Percentiles rank a stretch among this genome's conserved stretches.
Conservation (phyloP, 2,797 vertebrate genomes). For the Danio kyathit region DNA sequence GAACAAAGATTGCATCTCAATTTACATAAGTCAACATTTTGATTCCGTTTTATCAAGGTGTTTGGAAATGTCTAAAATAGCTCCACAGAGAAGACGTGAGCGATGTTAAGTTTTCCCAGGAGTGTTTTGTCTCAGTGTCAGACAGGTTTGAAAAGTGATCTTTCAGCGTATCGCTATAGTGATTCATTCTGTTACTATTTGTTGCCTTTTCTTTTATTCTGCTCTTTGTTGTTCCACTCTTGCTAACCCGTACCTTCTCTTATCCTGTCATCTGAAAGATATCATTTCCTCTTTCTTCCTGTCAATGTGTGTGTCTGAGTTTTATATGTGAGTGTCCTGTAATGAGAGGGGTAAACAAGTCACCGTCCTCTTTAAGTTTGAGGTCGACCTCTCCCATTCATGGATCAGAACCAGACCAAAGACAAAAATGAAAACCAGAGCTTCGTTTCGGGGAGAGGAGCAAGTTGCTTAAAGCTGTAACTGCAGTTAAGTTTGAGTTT, state of each 20-base stretch:
- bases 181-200: conserved; percentile 58
- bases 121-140: conserved; percentile 69
- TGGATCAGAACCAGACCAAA: neutral
- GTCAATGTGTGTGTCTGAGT: conserved; percentile 9
- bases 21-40: neutral
- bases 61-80: neutral
- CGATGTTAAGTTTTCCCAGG: neutral
- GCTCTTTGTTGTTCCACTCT: conserved; percentile 24
- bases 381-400: neutral
- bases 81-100: neutral
- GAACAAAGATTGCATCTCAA: neutral
- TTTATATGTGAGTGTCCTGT: conserved; percentile 7
- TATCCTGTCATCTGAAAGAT: conserved; percentile 23
- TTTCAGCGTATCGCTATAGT: conserved; percentile 29
- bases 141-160: conserved; percentile 71
- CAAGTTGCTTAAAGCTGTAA: conserved; percentile 4
- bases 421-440: neutral
- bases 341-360: conserved; percentile 23
- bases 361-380: conserved; percentile 14
- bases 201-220: conserved; percentile 50
- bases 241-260: conserved; percentile 8
- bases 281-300: conserved; percentile 10
- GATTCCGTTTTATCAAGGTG: neutral
- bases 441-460: neutral
- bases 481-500: neutral